Conservation (phyloP, 2,888 invertebrate genomes). For the Rhopalosiphum nymphaeae region DNA sequence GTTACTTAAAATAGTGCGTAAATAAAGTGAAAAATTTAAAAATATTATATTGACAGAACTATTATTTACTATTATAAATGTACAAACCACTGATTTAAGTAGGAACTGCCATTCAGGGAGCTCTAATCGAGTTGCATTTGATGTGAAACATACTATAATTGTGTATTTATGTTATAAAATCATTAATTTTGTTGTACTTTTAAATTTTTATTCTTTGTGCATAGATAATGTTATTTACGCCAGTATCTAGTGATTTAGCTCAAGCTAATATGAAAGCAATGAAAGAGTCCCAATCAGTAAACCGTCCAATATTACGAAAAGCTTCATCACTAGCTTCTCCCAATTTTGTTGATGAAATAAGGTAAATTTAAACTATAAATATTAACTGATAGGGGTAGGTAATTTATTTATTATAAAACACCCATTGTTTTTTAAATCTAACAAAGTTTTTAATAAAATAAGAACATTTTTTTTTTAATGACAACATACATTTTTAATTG, state of each 20-base stretch:
- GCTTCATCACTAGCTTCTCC: constrained; percentile 92
- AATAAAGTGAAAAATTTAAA: no score
- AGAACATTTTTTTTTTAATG: not conserved
- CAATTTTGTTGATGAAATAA: constrained; percentile 90
- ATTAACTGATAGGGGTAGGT: not conserved
- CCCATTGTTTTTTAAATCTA: not conserved
- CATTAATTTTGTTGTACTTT: not conserved
- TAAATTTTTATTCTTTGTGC: constrained; percentile 31
- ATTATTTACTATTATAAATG: no score
- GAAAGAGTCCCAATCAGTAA: constrained; percentile 87
- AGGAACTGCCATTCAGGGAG: no score
- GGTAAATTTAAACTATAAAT: constrained; percentile 69
- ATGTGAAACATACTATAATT: not conserved
- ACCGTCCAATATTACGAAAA: constrained; percentile 87
- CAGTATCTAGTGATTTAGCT: constrained; percentile 93
- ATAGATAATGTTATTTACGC: constrained; percentile 89
- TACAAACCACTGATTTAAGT: no score
- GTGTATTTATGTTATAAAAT: not conserved
- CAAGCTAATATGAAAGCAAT: constrained; percentile 94
- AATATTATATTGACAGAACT: no score
- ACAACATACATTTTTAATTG: not conserved
- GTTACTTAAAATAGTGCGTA: no score
- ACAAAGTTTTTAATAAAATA: not conserved
- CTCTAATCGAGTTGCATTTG: no score
- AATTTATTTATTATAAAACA: not conserved